A percentile compares a stretch with the other conserved stretches of the same genome.
These are phyloP conservation scores for Gymnocheta viridis DNA, from an alignment of 2,888 invertebrate species.

Conservation along the genomic window DNA sequence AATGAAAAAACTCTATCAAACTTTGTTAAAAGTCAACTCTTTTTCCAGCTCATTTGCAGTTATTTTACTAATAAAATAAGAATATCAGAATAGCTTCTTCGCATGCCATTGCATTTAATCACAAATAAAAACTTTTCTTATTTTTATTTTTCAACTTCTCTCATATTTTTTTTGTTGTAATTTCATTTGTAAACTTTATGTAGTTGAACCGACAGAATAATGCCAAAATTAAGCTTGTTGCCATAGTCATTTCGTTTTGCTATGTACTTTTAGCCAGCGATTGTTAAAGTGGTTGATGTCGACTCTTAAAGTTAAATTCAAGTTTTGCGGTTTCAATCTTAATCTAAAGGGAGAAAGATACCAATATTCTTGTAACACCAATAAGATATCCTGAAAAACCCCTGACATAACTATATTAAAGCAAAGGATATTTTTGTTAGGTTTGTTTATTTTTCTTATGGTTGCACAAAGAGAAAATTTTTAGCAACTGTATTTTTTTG, in stretches of 20 bases:
- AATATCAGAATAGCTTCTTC: not conserved
- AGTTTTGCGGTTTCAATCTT: too few relatives aligned
- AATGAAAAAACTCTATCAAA: too few relatives aligned
- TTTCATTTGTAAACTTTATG: slow-evolving; percentile 2
- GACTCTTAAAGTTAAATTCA: not conserved
- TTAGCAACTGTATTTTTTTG: too few relatives aligned
- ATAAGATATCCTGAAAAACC: too few relatives aligned
- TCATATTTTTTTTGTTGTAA: slow-evolving; percentile 10
- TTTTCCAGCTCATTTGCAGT: not conserved
- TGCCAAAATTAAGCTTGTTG: slow-evolving; percentile 38
- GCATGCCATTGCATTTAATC: not conserved
- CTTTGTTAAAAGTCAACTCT: not conserved
- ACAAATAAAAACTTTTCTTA: slow-evolving; percentile 19
- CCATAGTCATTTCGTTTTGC: slow-evolving; percentile 18
- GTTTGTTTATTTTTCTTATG: too few relatives aligned
- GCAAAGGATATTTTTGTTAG: too few relatives aligned
- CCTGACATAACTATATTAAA: too few relatives aligned
- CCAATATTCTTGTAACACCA: too few relatives aligned
- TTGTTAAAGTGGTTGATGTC: not conserved
- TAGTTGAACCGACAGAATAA: not conserved
- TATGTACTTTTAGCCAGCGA: slow-evolving; percentile 16
- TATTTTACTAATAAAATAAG: not conserved
- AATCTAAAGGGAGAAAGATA: too few relatives aligned
- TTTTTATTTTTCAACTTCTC: not conserved
- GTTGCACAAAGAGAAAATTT: too few relatives aligned